Evolutionary conservation across 1,140 invertebrate genomes (phyloP).

Genomic region (Eupristina koningsbergeri): DNA sequence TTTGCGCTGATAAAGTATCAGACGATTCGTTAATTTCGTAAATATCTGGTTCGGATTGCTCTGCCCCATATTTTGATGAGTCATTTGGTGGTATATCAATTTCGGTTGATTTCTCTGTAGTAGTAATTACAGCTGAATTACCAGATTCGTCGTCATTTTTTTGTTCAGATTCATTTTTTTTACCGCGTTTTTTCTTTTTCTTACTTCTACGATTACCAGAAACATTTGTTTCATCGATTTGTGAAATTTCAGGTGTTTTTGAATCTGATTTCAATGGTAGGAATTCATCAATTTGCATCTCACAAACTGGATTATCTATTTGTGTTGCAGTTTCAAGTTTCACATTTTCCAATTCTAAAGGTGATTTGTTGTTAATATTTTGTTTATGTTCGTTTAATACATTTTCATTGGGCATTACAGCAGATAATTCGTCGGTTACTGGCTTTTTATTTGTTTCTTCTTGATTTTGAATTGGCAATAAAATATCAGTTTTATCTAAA

Average conservation of each 20-base stretch:
- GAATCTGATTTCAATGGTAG: background rate
- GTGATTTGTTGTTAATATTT: constrained; percentile 65
- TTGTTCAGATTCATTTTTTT: constrained; percentile 58
- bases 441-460: constrained; percentile 56
- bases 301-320: background rate
- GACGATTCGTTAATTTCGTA: constrained; percentile 70
- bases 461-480: constrained; percentile 60
- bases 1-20: constrained; percentile 68
- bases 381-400: constrained; percentile 62
- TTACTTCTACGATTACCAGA: constrained; percentile 68
- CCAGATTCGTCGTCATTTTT: constrained; percentile 58
- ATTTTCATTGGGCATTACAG: constrained; percentile 55
- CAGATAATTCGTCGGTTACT: constrained; percentile 61
- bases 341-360: constrained; percentile 58
- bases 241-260: constrained; percentile 48
- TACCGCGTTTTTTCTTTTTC: constrained; percentile 74
- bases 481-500: constrained; percentile 65
- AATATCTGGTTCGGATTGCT: constrained; percentile 74
- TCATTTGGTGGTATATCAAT: constrained; percentile 73
- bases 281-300: background rate
- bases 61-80: constrained; percentile 67
- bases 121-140: constrained; percentile 70
- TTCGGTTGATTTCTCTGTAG: constrained; percentile 77
- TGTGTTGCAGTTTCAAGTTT: constrained; percentile 45
- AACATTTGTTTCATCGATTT: constrained; percentile 67